These are phyloP conservation scores for Apamea crenata DNA, from an alignment of 2,888 invertebrate species.

Conservation along the genomic window DNA sequence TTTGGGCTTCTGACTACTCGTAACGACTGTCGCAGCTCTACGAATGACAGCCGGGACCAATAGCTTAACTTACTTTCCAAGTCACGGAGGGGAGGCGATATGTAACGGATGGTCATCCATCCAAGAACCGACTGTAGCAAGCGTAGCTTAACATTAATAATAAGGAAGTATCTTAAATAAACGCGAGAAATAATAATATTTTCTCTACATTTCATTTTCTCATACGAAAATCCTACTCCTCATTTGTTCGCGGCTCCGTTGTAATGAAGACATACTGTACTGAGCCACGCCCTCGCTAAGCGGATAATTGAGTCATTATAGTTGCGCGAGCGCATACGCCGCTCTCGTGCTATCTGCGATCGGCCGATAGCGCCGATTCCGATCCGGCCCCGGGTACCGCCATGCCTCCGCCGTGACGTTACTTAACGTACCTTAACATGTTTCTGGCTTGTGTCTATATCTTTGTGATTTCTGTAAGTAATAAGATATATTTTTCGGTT, in stretches of 20 bases:
- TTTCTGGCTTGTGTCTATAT: conserved; percentile 17
- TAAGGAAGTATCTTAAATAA: background rate
- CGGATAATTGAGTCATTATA: conserved; percentile 91
- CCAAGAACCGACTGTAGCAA: background rate
- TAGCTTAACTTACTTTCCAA: background rate
- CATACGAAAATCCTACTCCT: conserved; percentile 67
- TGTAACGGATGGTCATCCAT: background rate
- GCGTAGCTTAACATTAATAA: background rate
- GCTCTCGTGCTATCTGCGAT: conserved; percentile 79
- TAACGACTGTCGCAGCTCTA: background rate
- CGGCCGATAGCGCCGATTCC: conserved; percentile 77
- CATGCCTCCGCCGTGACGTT: conserved; percentile 42
- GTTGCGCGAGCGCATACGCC: conserved; percentile 84
- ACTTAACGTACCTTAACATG: conserved; percentile 41
- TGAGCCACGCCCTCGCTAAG: conserved; percentile 87
- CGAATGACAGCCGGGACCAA: background rate
- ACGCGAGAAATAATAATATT: background rate
- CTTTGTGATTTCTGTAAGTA: background rate
- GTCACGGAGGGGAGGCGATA: background rate
- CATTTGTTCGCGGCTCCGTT: conserved; percentile 67
- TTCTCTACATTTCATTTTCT: background rate
- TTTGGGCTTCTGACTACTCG: background rate
- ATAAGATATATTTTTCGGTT: background rate
- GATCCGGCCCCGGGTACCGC: conserved; percentile 78
- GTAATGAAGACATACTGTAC: conserved; percentile 89